Percentiles rank a stretch among this genome's conserved stretches.
Evolutionary conservation across 1,140 invertebrate species (phyloP).

Genomic region (Dysdera silvatica): DNA sequence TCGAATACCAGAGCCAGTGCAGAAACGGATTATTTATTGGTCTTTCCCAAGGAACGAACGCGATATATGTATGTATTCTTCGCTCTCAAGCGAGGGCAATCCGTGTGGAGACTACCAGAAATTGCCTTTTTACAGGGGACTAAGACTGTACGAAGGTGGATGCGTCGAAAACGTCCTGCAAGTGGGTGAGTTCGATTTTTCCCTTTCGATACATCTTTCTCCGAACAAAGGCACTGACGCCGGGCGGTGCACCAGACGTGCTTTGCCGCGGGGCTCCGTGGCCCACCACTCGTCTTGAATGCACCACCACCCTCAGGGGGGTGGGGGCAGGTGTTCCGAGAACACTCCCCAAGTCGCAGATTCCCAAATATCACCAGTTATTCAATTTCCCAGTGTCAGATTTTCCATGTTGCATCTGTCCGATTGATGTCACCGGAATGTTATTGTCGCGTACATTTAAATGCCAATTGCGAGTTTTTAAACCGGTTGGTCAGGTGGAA

Average conservation of each 20-base stretch:
- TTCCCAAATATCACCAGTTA: too few relatives aligned
- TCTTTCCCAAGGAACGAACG: constrained; percentile 76
- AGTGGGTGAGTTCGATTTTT: constrained; percentile 80
- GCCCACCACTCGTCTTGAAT: too few relatives aligned
- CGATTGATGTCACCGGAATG: too few relatives aligned
- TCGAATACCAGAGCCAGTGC: constrained; percentile 77
- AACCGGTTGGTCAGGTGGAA: too few relatives aligned
- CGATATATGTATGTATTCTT: constrained; percentile 83
- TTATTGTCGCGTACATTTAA: too few relatives aligned
- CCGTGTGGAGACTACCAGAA: constrained; percentile 52
- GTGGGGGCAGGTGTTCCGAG: too few relatives aligned
- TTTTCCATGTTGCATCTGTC: too few relatives aligned
- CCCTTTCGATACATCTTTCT: background rate
- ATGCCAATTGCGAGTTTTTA: too few relatives aligned
- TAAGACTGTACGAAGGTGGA: constrained; percentile 67
- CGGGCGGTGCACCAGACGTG: constrained; percentile 37
- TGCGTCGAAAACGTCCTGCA: constrained; percentile 74
- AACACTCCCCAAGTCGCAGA: too few relatives aligned
- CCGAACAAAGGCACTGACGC: constrained; percentile 33
- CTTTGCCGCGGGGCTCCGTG: constrained; percentile 29
- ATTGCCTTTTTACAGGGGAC: constrained; percentile 73
- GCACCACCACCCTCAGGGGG: constrained; percentile 6
- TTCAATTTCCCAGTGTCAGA: too few relatives aligned
- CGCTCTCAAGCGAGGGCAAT: constrained; percentile 52
- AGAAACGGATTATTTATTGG: constrained; percentile 77